Base-by-base conservation (phyloP, 1,140 invertebrate species). In the Hylaeus anthracinus region DNA sequence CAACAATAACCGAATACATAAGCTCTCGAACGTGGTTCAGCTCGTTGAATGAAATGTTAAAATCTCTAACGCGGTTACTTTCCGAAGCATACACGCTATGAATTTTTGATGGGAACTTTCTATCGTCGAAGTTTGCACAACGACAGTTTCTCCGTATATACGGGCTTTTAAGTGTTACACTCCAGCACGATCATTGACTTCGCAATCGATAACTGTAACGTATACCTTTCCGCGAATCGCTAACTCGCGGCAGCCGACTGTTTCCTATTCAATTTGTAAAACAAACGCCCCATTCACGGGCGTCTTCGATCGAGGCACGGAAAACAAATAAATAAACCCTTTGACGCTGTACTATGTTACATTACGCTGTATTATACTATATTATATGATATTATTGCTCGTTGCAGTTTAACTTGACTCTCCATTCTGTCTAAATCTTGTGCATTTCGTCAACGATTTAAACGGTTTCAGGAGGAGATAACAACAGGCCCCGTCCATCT, bases 201-300 rank as follows among this genome's bases (percentile, higher is more conserved):
- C 64, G 45, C 15, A 76, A 76, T 66, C 48, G 64, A 76, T 48
- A 67, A 14, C 39, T 12, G 56, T 56, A 56, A 76, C 41, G 39
- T 8, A 48, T 15, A 67, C 41, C 63, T 76, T 76, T 76, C 63
- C 53, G 43, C 12, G n/a, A 76, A 37, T 76, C 51, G 72, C 37
- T 45, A 75, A 66, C 37, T 37, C 61, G 72, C 4, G 1, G 48
- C n/a, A 55, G 3, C 45, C 2, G 10, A 67, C 41, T 5, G 51
- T 45, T 14, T 4, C n/a, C 12, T 12, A 41, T 51, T 51, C 43
- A 63, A 72, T 70, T 48, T 53, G 39, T 58, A 60, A 39, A 56
- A 48, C 80, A 51, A 82, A 73, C n/a, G 73, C n/a, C 15, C 80
- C 73, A 60, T 78, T 79, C 73, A 75, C 63, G 61, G 67, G 5